Conservation (phyloP, 2,113 vertebrate species). For the Periophthalmus modestus region DNA sequence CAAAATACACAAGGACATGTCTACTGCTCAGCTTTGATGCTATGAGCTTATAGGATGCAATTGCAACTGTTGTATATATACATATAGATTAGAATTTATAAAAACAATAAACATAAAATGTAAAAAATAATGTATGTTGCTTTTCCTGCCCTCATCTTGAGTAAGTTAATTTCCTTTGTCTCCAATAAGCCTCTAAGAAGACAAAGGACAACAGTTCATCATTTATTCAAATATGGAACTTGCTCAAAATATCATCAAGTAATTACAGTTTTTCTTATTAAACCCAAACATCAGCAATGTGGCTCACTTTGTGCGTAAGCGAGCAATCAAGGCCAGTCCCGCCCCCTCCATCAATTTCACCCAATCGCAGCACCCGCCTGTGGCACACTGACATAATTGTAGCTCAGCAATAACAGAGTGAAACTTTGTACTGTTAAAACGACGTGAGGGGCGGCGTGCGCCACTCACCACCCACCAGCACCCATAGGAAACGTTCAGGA, state of each 20-base stretch:
- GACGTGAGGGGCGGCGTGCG: conserved; percentile 3
- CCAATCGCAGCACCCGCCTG: conserved; percentile 77
- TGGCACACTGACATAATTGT: conserved; percentile 78
- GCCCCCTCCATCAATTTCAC: conserved; percentile 80
- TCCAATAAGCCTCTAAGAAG: conserved; percentile 18
- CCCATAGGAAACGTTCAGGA: neutral
- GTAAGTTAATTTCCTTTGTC: neutral
- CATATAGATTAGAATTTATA: neutral
- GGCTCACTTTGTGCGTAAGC: conserved; percentile 27
- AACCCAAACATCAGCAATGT: conserved; percentile 58
- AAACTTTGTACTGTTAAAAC: conserved; percentile 37
- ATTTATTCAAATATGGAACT: conserved; percentile 21
- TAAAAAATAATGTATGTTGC: neutral
- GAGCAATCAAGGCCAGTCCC: conserved; percentile 75
- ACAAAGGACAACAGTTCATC: conserved; percentile 5
- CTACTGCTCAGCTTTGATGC: neutral
- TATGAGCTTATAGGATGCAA: neutral
- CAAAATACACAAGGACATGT: neutral
- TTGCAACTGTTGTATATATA: neutral
- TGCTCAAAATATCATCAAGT: conserved; percentile 28
- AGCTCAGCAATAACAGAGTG: conserved; percentile 62
- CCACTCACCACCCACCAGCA: neutral
- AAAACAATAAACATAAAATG: neutral
- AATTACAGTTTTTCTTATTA: conserved; percentile 45
- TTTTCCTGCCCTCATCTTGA: neutral